Percentiles rank a stretch among this genome's conserved stretches.
Evolutionary conservation across 1,140 invertebrate genomes (phyloP).

Genomic region (Zaprionus tsacasi): DNA sequence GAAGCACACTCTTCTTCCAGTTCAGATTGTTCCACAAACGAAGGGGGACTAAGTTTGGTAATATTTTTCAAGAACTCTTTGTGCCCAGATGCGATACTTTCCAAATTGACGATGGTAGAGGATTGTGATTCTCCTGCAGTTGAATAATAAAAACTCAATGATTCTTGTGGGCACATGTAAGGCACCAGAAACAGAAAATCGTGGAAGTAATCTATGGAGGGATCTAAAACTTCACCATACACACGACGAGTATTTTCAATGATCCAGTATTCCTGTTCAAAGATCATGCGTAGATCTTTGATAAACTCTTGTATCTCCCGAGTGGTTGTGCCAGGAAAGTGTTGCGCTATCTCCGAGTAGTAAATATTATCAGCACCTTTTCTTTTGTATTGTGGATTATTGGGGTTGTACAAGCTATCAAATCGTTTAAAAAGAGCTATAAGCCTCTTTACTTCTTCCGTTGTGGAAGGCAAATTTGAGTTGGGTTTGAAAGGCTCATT

Average conservation of each 20-base stretch:
- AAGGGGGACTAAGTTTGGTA: neutral
- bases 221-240: slow-evolving; percentile 13
- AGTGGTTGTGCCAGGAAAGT: slow-evolving; percentile 24
- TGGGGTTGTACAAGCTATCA: slow-evolving; percentile 53
- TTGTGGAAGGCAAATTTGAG: neutral
- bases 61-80: neutral
- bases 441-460: slow-evolving; percentile 35
- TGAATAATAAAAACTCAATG: neutral
- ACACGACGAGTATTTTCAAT: slow-evolving; percentile 24
- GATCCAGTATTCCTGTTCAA: slow-evolving; percentile 50
- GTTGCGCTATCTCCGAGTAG: slow-evolving; percentile 38
- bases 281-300: slow-evolving; percentile 26
- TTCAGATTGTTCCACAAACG: neutral
- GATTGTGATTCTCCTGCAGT: no score
- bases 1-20: neutral
- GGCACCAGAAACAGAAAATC: slow-evolving; percentile 63
- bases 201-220: slow-evolving; percentile 55
- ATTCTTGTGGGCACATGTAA: slow-evolving; percentile 1
- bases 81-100: neutral
- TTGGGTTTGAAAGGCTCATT: neutral
- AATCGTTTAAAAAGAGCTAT: slow-evolving; percentile 49
- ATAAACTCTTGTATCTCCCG: slow-evolving; percentile 30
- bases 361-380: slow-evolving; percentile 40
- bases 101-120: neutral
- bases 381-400: slow-evolving; percentile 48